These are phyloP conservation scores for Indicator maculatus DNA, from an alignment of 2,113 vertebrate genomes.

Conservation along the genomic window DNA sequence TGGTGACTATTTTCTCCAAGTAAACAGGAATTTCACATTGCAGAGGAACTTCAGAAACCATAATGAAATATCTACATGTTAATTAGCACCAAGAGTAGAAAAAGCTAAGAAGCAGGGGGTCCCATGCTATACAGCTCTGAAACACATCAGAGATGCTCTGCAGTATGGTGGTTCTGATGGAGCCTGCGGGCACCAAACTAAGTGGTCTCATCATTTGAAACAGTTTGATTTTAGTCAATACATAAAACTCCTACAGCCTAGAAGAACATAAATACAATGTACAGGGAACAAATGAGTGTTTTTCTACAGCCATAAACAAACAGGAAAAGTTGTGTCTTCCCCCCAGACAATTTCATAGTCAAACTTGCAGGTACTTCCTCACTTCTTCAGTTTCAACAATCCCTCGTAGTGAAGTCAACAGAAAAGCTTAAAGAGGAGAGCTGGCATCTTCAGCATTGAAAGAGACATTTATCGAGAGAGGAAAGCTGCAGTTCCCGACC, in stretches of 20 bases:
- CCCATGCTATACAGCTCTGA: neutral
- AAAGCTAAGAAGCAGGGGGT: neutral
- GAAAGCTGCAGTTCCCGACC: neutral
- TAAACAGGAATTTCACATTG: neutral
- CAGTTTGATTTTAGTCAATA: neutral
- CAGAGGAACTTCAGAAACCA: neutral
- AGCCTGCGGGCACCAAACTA: neutral
- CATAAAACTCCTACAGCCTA: neutral
- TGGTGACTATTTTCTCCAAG: neutral
- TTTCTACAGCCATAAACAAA: neutral
- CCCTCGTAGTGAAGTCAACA: neutral
- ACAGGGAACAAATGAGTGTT: neutral
- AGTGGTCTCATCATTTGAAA: neutral
- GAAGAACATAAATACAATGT: neutral
- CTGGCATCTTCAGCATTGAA: neutral
- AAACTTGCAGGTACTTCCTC: neutral
- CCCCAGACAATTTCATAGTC: neutral
- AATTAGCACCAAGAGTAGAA: neutral
- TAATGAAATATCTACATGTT: neutral
- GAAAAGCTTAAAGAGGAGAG: neutral
- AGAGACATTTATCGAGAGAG: neutral
- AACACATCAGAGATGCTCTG: neutral
- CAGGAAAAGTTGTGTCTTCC: neutral
- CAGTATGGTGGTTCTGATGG: neutral
- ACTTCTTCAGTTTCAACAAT: neutral